Conservation (phyloP, 1,140 invertebrate species). For the Lepidurus couesii region DNA sequence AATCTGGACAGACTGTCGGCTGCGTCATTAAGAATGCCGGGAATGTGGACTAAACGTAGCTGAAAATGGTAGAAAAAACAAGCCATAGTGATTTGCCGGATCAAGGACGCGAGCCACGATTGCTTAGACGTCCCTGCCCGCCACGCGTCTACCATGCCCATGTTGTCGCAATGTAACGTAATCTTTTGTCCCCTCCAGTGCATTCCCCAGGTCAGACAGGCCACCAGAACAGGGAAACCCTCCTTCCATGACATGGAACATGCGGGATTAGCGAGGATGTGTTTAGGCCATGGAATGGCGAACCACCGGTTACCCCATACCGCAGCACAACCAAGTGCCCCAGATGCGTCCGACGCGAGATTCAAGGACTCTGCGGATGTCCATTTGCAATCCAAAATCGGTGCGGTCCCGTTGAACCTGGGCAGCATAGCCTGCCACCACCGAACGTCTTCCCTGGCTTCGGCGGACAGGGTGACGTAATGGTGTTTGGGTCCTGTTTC, state of each 20-base stretch:
- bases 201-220: background rate
- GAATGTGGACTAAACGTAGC: background rate
- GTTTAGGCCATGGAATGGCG: background rate
- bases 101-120: background rate
- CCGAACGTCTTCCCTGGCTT: background rate
- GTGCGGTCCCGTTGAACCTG: background rate
- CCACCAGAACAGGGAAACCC: background rate
- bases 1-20: background rate
- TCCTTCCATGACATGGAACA: background rate
- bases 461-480: background rate
- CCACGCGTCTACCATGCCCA: background rate
- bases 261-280: background rate
- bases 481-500: background rate
- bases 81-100: background rate
- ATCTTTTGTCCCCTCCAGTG: background rate
- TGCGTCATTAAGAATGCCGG: background rate
- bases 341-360: background rate
- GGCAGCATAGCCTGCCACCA: slow-evolving; percentile 2
- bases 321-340: background rate
- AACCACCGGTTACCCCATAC: background rate
- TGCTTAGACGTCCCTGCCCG: no score
- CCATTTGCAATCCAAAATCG: background rate
- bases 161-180: background rate
- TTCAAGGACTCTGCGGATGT: background rate
- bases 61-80: background rate